Percentiles rank a stretch among this genome's conserved stretches.
These are phyloP conservation scores for Mycalesis mineus DNA, from an alignment of 2,888 invertebrate species.

Conservation along the genomic window DNA sequence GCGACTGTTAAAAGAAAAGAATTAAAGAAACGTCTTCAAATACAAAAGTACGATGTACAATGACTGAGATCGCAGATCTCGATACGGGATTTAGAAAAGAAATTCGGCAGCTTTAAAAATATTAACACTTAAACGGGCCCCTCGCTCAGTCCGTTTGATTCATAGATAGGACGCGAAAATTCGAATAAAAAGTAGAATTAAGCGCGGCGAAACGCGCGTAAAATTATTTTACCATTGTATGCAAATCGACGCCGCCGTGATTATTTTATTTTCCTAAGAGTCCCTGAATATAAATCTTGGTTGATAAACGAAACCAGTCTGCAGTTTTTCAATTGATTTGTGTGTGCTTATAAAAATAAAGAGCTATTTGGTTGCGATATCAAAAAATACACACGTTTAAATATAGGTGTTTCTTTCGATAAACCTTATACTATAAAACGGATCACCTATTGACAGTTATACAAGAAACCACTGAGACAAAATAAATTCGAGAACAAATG, in stretches of 20 bases:
- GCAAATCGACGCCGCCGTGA: constrained; percentile 74
- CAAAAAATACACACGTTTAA: constrained; percentile 10
- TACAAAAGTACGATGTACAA: background rate
- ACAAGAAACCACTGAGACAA: constrained; percentile 12
- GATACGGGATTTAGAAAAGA: constrained; percentile 10
- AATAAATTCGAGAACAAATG: constrained; percentile 17
- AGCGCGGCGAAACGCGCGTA: constrained; percentile 78
- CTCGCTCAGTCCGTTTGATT: constrained; percentile 68
- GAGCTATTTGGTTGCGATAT: constrained; percentile 13
- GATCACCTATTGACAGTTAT: constrained; percentile 9
- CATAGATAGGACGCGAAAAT: constrained; percentile 75
- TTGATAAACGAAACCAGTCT: constrained; percentile 64
- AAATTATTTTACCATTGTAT: constrained; percentile 80
- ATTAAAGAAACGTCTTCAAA: background rate
- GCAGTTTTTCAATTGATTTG: constrained; percentile 59
- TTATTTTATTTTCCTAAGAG: constrained; percentile 78
- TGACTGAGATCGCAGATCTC: constrained; percentile 1
- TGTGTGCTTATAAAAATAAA: constrained; percentile 44
- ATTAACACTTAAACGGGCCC: constrained; percentile 71
- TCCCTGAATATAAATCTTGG: constrained; percentile 71
- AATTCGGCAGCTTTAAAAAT: constrained; percentile 49
- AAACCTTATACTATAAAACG: background rate
- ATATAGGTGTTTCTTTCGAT: background rate
- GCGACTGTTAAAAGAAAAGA: background rate
- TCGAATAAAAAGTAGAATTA: constrained; percentile 77